Percentiles rank a stretch among this genome's conserved stretches.
Evolutionary conservation across 2,113 vertebrate species (phyloP).

Genomic region (Sorex fumeus): DNA sequence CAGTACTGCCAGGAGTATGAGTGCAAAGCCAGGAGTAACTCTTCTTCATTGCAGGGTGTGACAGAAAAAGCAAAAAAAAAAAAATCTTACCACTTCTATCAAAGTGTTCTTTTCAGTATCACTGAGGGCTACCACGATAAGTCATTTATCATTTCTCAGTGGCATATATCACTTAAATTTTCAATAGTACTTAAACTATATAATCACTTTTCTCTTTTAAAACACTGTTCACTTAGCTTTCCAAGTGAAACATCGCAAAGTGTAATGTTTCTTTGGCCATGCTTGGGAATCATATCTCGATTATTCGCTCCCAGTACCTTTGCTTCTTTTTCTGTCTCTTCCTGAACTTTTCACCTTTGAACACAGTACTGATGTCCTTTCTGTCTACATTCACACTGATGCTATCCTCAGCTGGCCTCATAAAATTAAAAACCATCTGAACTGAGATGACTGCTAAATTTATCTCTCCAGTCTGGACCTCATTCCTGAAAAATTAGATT

Average conservation of each 20-base stretch:
- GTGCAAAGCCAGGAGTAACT: no score
- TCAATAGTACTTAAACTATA: background rate
- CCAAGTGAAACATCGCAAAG: background rate
- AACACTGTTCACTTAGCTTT: background rate
- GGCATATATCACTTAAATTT: background rate
- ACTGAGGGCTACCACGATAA: background rate
- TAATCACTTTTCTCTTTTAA: background rate
- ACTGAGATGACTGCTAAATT: background rate
- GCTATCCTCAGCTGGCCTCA: background rate
- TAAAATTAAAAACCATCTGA: background rate
- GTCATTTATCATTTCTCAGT: background rate
- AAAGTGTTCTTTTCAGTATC: background rate
- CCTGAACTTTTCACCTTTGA: background rate
- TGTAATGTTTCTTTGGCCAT: background rate
- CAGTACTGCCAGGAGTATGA: no score
- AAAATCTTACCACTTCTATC: background rate
- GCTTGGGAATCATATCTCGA: background rate
- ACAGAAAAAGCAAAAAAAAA: no score
- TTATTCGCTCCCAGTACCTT: background rate
- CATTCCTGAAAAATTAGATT: background rate
- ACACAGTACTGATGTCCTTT: background rate
- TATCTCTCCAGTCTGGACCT: background rate
- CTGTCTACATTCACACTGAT: background rate
- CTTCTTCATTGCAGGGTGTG: no score
- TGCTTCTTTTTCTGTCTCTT: background rate